Percentiles rank a stretch among this genome's conserved stretches.
Evolutionary conservation across 1,140 invertebrate species (phyloP).

Genomic region (Trichonephila clavata): DNA sequence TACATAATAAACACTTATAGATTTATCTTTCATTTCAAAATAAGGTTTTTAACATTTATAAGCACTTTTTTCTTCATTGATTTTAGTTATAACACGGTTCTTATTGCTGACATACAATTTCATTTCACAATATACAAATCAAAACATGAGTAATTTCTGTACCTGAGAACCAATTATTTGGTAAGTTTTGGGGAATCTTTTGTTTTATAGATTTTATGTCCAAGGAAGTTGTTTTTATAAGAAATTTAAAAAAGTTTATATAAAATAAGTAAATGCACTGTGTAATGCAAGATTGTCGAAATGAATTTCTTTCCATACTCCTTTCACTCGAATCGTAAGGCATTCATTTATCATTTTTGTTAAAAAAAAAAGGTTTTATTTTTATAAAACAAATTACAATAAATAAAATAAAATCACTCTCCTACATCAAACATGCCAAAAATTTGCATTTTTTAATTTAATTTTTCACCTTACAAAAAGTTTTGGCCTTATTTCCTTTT

Average conservation of each 20-base stretch:
- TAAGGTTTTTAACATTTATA: background rate
- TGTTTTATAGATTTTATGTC: background rate
- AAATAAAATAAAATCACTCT: background rate
- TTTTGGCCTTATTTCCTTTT: too few relatives aligned
- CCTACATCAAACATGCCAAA: background rate
- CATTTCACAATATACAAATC: background rate
- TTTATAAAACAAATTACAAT: background rate
- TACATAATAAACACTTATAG: background rate
- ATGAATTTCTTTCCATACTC: slow-evolving; percentile 35
- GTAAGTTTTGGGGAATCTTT: background rate
- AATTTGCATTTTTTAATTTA: too few relatives aligned
- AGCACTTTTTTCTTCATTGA: background rate
- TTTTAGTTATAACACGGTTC: background rate
- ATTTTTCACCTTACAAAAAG: too few relatives aligned
- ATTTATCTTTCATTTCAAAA: background rate
- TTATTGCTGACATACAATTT: slow-evolving; percentile 22
- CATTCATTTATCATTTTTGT: background rate
- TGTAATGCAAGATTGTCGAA: slow-evolving; percentile 52
- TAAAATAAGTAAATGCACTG: slow-evolving; percentile 39
- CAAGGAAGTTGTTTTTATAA: background rate
- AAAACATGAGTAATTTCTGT: slow-evolving; percentile 31
- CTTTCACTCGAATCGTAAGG: background rate
- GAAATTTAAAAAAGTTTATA: slow-evolving; percentile 44
- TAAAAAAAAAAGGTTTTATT: background rate
- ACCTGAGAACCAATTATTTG: slow-evolving; percentile 51